Base-by-base conservation (phyloP, 2,113 vertebrate genomes). In the Tenebrosternarchus preto region DNA sequence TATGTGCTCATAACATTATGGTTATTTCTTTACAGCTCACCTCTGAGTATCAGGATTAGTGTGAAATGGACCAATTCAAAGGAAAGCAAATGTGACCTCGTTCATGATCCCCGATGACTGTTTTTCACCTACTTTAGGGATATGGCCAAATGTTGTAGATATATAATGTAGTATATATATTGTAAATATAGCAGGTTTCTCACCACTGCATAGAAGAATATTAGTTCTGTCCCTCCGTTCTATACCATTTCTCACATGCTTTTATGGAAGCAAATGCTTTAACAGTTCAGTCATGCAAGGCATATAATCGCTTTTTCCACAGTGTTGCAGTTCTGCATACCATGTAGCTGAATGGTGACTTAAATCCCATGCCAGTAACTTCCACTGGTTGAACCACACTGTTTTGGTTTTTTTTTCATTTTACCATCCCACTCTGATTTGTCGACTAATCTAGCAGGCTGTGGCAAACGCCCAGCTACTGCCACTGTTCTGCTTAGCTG, bases 401-500 rank as follows among this genome's bases (percentile, higher is more conserved):
- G 20, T n/a, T n/a, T n/a, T n/a, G n/a, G 4, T 22, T 11, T 11
- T 68, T 6, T 68, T 68, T 12, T 12, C 43, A 50, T 4, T 16
- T 24, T 36, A 15, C n/a, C 2, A 0, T 66, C 22, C 24, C 64
- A 60, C 29, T 24, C 22, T n/a, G 11, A 56, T n/a, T 66, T 50
- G 77, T 7, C 8, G 2, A 39, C 19, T 66, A 7, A 11, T 36
- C 66, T 63, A 73, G 63, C 72, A 50, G 12, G 39, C 72, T 73
- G 50, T 63, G 57, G 63, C 43, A 56, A 73, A 80, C 43, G 43
- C 43, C 11, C 70, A 25, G 70, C 17, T 11, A n/a, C 31, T 33
- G 27, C 9, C 53, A 22, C 55, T 1, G 5, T 57, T 74, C 50
- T 74, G 15, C 27, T 46, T 53, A 29, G 50, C 36, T n/a, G 4